Percentiles rank a stretch among this genome's conserved stretches.
Evolutionary conservation across 2,113 vertebrate genomes (phyloP).

Genomic region (Pampusana beccarii): DNA sequence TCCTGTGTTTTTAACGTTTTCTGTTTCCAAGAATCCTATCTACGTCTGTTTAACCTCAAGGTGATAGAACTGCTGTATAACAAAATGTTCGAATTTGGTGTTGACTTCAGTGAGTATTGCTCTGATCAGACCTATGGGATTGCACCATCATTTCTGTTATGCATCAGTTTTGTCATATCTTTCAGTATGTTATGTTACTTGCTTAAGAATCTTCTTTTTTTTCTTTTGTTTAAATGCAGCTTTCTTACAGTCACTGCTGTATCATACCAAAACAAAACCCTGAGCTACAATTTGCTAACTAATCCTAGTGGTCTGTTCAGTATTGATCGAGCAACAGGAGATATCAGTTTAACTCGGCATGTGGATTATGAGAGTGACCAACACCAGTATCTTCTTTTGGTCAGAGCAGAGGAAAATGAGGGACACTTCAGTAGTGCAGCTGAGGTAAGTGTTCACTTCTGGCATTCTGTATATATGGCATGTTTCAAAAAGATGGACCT

Average conservation of each 20-base stretch:
- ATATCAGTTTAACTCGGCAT: slow-evolving; percentile 79
- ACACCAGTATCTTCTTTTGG: slow-evolving; percentile 82
- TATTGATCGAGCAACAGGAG: slow-evolving; percentile 78
- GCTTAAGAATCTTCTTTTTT: neutral
- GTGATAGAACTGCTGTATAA: neutral
- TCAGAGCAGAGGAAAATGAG: slow-evolving; percentile 80
- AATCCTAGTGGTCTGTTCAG: slow-evolving; percentile 87
- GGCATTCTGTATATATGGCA: neutral
- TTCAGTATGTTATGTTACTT: neutral
- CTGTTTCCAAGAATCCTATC: neutral
- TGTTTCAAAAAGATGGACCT: no score
- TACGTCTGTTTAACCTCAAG: slow-evolving; percentile 13
- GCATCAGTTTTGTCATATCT: neutral
- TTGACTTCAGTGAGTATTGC: neutral
- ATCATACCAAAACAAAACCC: slow-evolving; percentile 85
- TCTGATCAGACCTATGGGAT: neutral
- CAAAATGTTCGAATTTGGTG: neutral
- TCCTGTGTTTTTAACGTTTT: slow-evolving; percentile 11
- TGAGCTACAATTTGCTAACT: slow-evolving; percentile 86
- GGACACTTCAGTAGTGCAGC: slow-evolving; percentile 81
- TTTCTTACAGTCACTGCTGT: slow-evolving; percentile 83
- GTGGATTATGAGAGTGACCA: slow-evolving; percentile 87
- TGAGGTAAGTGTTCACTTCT: slow-evolving; percentile 73
- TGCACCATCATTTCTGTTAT: neutral
- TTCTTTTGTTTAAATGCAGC: slow-evolving; percentile 57